Percentiles rank a stretch among this genome's conserved stretches.
Conservation (phyloP, 2,888 invertebrate genomes). For the Pyrrhosoma nymphula region DNA sequence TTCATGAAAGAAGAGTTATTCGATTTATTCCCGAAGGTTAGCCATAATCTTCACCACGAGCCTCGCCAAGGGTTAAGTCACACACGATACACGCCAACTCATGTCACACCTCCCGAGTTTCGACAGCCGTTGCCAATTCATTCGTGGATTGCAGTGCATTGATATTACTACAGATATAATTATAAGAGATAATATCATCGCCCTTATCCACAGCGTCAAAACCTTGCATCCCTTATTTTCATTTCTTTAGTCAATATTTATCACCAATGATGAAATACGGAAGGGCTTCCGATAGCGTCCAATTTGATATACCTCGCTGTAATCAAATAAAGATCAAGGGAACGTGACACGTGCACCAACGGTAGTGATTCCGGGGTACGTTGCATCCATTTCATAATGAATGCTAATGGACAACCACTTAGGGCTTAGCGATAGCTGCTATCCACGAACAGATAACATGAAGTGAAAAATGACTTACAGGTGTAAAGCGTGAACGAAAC, state of each 20-base stretch:
- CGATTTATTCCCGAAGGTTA: neutral
- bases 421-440: neutral
- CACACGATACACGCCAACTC: neutral
- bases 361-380: neutral
- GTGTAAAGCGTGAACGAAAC: neutral
- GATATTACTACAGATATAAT: too few species aligned
- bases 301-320: neutral
- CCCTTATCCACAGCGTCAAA: too few species aligned
- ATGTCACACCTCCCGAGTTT: neutral
- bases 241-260: too few species aligned
- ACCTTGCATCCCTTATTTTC: too few species aligned
- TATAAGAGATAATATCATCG: too few species aligned
- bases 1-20: neutral
- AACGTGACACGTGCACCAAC: neutral
- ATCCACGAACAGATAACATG: neutral
- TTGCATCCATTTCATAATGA: neutral
- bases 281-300: neutral
- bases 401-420: neutral
- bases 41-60: neutral
- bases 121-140: neutral
- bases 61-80: neutral
- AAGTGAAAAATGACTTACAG: neutral
- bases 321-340: neutral
- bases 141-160: neutral
- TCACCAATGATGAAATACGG: too few species aligned